These are phyloP conservation scores for Hemicrepidius hirtus DNA, from an alignment of 2,888 invertebrate genomes.

Conservation along the genomic window DNA sequence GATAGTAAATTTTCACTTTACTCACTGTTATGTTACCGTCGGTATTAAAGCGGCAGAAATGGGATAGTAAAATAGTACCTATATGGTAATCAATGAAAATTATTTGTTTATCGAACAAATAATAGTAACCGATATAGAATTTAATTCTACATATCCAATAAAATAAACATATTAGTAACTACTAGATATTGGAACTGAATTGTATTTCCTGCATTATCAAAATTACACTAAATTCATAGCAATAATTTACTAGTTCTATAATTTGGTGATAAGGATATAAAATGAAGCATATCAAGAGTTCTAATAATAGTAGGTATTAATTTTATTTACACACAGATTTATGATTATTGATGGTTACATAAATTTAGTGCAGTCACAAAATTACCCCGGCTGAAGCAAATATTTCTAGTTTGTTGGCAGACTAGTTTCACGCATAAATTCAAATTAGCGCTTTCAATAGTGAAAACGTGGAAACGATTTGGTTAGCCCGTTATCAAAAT, in stretches of 20 bases:
- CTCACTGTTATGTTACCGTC: too few relatives aligned
- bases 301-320: conserved; percentile 15
- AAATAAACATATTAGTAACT: too few relatives aligned
- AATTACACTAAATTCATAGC: too few relatives aligned
- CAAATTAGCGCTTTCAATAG: neutral
- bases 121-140: too few relatives aligned
- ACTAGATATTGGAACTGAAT: too few relatives aligned
- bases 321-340: conserved; percentile 6
- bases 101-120: too few relatives aligned
- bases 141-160: too few relatives aligned
- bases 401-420: conserved; percentile 24
- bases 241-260: conserved; percentile 3
- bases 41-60: too few relatives aligned
- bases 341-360: conserved; percentile 16
- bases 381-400: conserved; percentile 11
- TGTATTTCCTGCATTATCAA: too few relatives aligned
- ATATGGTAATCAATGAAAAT: too few relatives aligned
- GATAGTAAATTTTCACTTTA: too few relatives aligned
- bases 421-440: conserved; percentile 19
- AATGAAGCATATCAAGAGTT: neutral
- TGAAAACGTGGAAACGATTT: conserved; percentile 2
- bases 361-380: conserved; percentile 4
- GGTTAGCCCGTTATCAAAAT: neutral
- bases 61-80: too few relatives aligned
- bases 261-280: conserved; percentile 3